Evolutionary conservation across 2,888 invertebrate species (phyloP).

Genomic region (Rhorus exstirpatorius): DNA sequence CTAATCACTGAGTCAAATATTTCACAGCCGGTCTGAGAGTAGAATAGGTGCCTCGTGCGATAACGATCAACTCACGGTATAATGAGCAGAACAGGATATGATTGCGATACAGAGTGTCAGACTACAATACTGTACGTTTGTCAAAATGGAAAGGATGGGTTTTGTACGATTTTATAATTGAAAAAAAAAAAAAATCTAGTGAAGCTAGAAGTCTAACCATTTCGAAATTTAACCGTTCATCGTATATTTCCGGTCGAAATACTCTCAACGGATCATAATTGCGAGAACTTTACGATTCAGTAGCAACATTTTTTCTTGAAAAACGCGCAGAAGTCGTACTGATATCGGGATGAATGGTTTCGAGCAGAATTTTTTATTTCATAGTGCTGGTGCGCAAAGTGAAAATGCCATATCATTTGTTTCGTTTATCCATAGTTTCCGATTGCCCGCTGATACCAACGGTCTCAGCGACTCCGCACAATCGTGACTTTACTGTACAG

Average conservation of each 20-base stretch:
- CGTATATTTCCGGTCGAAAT: neutral
- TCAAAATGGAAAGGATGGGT: neutral
- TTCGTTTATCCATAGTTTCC: no score
- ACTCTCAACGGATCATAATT: neutral
- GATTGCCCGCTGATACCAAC: no score
- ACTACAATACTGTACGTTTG: neutral
- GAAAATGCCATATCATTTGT: no score
- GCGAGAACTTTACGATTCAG: neutral
- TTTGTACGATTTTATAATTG: no score
- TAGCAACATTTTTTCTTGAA: neutral
- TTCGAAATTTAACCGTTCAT: neutral
- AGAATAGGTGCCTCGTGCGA: slow-evolving; percentile 51
- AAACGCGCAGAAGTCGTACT: no score
- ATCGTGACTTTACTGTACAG: no score
- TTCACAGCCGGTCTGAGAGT: slow-evolving; percentile 63
- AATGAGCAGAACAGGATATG: slow-evolving; percentile 57
- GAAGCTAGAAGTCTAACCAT: neutral
- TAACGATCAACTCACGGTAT: slow-evolving; percentile 59
- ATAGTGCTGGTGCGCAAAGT: no score
- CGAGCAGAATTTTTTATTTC: neutral
- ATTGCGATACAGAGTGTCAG: slow-evolving; percentile 55
- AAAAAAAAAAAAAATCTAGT: neutral
- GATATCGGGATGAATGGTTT: neutral
- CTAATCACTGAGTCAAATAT: slow-evolving; percentile 70
- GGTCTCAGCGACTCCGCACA: no score